Percentiles rank a stretch among this genome's conserved stretches.
Conservation (phyloP, 2,113 vertebrate genomes). For the Castor canadensis region DNA sequence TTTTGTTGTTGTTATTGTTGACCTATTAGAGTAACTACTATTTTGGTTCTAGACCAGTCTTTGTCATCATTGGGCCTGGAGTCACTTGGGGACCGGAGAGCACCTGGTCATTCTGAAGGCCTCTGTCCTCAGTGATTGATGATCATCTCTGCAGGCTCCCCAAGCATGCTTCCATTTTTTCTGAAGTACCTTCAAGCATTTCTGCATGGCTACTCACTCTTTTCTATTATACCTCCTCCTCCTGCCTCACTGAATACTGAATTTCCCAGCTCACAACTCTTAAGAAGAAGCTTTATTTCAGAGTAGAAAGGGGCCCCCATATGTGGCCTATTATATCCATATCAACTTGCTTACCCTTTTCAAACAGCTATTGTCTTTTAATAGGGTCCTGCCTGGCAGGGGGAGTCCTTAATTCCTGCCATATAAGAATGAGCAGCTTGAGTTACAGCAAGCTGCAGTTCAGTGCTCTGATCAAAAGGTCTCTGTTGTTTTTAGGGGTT, state of each 20-base stretch:
- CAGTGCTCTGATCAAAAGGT: conserved; percentile 88
- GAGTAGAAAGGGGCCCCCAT: conserved; percentile 85
- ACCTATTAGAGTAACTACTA: conserved; percentile 44
- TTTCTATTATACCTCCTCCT: conserved; percentile 74
- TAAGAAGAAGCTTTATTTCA: conserved; percentile 87
- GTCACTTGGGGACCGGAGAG: conserved; percentile 39
- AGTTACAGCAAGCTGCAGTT: conserved; percentile 87
- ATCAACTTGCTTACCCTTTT: conserved; percentile 89
- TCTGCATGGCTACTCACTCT: conserved; percentile 78
- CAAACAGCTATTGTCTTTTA: conserved; percentile 88
- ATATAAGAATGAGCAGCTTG: conserved; percentile 86
- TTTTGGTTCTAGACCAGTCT: conserved; percentile 54
- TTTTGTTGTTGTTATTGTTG: conserved; percentile 48
- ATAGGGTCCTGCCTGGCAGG: conserved; percentile 86
- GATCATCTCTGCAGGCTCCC: conserved; percentile 58
- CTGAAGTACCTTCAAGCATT: conserved; percentile 80
- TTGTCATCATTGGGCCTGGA: conserved; percentile 51
- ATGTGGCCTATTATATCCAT: conserved; percentile 89
- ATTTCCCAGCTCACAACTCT: conserved; percentile 86
- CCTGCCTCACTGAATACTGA: conserved; percentile 79
- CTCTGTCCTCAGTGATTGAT: conserved; percentile 63
- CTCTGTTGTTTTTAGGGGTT: conserved; percentile 84
- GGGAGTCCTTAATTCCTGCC: conserved; percentile 86
- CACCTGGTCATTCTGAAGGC: conserved; percentile 73
- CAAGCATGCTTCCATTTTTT: conserved; percentile 66